These are phyloP conservation scores for Scelioninae gen. 1 DNA, from an alignment of 2,888 invertebrate genomes.

Conservation along the genomic window DNA sequence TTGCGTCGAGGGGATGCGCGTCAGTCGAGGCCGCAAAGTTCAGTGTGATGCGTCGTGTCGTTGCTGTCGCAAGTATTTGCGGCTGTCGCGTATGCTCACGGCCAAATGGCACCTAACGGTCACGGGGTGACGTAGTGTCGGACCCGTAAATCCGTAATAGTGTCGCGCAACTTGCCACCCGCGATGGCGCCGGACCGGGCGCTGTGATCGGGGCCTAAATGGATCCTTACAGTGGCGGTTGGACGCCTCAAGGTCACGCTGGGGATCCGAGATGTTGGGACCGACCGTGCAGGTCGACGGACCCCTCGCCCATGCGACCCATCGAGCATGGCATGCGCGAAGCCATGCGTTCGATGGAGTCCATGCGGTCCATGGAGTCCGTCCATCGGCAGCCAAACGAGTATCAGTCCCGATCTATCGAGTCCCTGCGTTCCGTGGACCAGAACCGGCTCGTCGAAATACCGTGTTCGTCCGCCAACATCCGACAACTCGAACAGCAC, in stretches of 20 bases:
- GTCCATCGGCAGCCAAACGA: slow-evolving; percentile 76
- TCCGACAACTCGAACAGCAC: slow-evolving; percentile 76
- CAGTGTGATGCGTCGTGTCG: slow-evolving; percentile 83
- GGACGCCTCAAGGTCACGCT: slow-evolving; percentile 81
- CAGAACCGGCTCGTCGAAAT: slow-evolving; percentile 75
- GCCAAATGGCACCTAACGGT: slow-evolving; percentile 53
- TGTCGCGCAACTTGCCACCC: slow-evolving; percentile 25
- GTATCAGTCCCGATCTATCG: slow-evolving; percentile 79
- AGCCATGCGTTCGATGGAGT: slow-evolving; percentile 83
- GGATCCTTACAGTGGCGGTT: slow-evolving; percentile 85
- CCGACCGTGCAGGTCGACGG: slow-evolving; percentile 82
- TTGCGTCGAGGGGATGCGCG: slow-evolving; percentile 83
- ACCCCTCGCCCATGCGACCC: slow-evolving; percentile 82
- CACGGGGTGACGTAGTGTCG: slow-evolving; percentile 43
- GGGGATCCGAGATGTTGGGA: slow-evolving; percentile 81
- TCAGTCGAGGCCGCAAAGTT: slow-evolving; percentile 85
- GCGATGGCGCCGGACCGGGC: slow-evolving; percentile 81
- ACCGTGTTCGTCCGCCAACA: slow-evolving; percentile 71
- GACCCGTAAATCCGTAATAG: slow-evolving; percentile 25
- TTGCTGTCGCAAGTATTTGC: slow-evolving; percentile 74
- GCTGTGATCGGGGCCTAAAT: slow-evolving; percentile 77
- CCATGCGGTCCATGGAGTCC: slow-evolving; percentile 82
- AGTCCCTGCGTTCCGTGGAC: slow-evolving; percentile 74
- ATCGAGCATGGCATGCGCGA: slow-evolving; percentile 81
- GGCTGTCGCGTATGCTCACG: slow-evolving; percentile 46